Percentiles rank a stretch among this genome's conserved stretches.
Conservation (phyloP, 2,888 invertebrate genomes). For the Drosophila phalerata region DNA sequence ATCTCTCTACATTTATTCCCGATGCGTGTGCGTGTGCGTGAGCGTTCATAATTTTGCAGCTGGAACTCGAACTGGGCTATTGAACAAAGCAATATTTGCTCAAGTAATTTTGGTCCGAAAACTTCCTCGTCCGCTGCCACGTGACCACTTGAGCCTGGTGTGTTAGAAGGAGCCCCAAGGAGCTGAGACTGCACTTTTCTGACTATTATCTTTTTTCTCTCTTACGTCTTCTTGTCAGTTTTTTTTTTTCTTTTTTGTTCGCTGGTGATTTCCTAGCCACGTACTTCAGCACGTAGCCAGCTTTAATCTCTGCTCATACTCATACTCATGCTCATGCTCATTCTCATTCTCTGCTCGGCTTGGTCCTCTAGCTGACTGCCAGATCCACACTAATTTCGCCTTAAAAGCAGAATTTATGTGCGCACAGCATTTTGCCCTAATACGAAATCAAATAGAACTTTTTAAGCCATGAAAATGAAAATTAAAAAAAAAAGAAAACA, state of each 20-base stretch:
- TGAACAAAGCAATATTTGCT: conserved; percentile 76
- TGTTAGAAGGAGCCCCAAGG: conserved; percentile 24
- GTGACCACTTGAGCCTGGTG: conserved; percentile 55
- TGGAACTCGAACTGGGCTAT: conserved; percentile 38
- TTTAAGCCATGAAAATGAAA: conserved; percentile 51
- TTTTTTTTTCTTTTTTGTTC: neutral
- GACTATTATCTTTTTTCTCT: conserved; percentile 14
- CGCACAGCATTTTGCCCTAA: conserved; percentile 71
- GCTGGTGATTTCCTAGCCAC: conserved; percentile 65
- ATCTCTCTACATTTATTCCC: neutral
- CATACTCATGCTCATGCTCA: neutral
- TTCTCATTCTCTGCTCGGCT: neutral
- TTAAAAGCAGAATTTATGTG: conserved; percentile 77
- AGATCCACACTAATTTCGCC: conserved; percentile 66
- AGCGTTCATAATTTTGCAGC: conserved; percentile 68
- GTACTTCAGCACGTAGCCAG: conserved; percentile 75
- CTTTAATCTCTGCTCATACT: conserved; percentile 67
- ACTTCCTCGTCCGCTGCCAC: conserved; percentile 55
- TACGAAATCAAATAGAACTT: conserved; percentile 77
- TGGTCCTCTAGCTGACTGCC: conserved; percentile 10
- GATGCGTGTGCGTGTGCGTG: conserved; percentile 37
- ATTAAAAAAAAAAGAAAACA: conserved; percentile 2
- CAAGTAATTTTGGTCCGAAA: conserved; percentile 65
- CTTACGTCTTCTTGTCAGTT: too few relatives aligned
- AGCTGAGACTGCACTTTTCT: conserved; percentile 55